A percentile compares a stretch with the other conserved stretches of the same genome.
These are phyloP conservation scores for Drosophila suboccidentalis DNA, from an alignment of 2,888 invertebrate species.

Conservation along the genomic window DNA sequence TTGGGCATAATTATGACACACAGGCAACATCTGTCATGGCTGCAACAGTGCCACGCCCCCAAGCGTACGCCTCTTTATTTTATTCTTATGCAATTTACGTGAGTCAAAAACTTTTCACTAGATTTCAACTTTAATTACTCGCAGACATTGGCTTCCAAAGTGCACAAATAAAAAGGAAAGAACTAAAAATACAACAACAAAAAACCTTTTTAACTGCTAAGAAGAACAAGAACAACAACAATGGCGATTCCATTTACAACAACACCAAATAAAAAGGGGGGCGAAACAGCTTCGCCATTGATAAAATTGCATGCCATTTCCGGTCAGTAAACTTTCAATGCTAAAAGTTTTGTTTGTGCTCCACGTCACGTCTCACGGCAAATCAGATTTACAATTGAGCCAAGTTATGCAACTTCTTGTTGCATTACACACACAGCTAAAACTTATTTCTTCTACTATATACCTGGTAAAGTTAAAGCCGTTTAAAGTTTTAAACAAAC, in stretches of 20 bases:
- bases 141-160: slow-evolving; percentile 49
- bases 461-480: slow-evolving; percentile 20
- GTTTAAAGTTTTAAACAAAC: slow-evolving; percentile 29
- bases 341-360: slow-evolving; percentile 50
- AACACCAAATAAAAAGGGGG: not conserved
- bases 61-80: slow-evolving; percentile 23
- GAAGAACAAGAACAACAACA: slow-evolving; percentile 9
- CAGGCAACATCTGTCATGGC: slow-evolving; percentile 64
- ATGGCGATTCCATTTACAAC: slow-evolving; percentile 19
- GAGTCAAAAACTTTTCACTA: slow-evolving; percentile 46
- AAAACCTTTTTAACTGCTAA: slow-evolving; percentile 22
- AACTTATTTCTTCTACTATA: not conserved
- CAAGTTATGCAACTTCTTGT: slow-evolving; percentile 60
- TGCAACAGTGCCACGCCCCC: slow-evolving; percentile 24
- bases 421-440: slow-evolving; percentile 10
- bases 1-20: slow-evolving; percentile 75
- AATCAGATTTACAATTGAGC: slow-evolving; percentile 49
- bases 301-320: slow-evolving; percentile 80
- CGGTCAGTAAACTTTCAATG: slow-evolving; percentile 77
- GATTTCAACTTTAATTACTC: slow-evolving; percentile 72
- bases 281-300: slow-evolving; percentile 45
- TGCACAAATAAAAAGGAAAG: slow-evolving; percentile 14
- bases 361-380: slow-evolving; percentile 18
- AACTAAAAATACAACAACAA: slow-evolving; percentile 5
- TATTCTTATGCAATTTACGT: slow-evolving; percentile 63